Base-by-base conservation (phyloP, 2,113 vertebrate species). In the Callipepla californica region DNA sequence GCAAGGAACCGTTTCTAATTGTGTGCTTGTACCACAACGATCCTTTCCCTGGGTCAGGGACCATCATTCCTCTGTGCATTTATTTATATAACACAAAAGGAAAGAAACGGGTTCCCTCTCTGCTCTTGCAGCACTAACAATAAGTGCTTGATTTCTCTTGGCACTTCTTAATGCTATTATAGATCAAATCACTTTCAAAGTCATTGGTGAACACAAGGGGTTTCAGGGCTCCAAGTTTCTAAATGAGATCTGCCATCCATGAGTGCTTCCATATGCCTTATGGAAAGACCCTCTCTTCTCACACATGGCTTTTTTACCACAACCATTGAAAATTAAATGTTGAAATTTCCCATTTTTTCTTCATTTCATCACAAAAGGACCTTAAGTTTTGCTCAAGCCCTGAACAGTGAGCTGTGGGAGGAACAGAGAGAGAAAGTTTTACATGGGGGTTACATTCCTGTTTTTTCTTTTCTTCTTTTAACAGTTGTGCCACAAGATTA, bases 171-270 rank as follows among this genome's bases (percentile, higher is more conserved):
- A 65, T 80, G 87, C 61, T 79, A 66, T 84, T 48, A 57, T 10
- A 80, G 70, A 66, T 36, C 40, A 58, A 89, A 80, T 47, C 40
- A 8, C 66, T 81, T 62, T 57, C 75, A 78, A 78, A 89, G 62
- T 34, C 85, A 48, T 44, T 25, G 57, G 16, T 62, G 66, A 83
- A 65, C 62, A 78, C 51, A 19, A 57, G 62, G 66, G 80, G 9
- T 14, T 72, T 79, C 0, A 1, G 59, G 48, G 55, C 48, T 88
- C 53, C 53, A 7, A 48, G 50, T 38, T 65, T 55, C 81, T 67
- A 50, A 81, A n/a, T 21, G 34, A 87, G 74, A 68, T 62, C 70
- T 63, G 57, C 51, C 48, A 70, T 28, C 69, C 65, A 20, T 69
- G 83, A 53, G 23, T 53, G 57, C 62, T 73, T 80, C 53, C 44